A percentile compares a stretch with the other conserved stretches of the same genome.
These are phyloP conservation scores for Poeciliopsis presidionis DNA, from an alignment of 2,797 vertebrate genomes.

Conservation along the genomic window DNA sequence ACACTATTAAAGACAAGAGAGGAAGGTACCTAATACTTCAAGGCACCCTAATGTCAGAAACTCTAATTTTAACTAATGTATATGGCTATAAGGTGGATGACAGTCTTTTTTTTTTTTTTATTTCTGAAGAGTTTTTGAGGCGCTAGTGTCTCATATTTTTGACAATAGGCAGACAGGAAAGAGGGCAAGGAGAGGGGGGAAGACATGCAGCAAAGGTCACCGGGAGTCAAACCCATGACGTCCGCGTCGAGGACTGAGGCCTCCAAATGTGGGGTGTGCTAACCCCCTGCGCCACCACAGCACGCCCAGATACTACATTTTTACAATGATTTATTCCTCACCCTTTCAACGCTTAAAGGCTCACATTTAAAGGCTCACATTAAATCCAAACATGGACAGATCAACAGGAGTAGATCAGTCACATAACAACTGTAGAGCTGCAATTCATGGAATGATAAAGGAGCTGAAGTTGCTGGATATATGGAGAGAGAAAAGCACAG, in stretches of 20 bases:
- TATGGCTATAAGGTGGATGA: constrained; percentile 1
- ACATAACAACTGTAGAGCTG: background rate
- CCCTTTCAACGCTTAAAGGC: background rate
- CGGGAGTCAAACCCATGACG: too few relatives aligned
- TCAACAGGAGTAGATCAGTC: background rate
- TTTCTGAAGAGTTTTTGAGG: too few relatives aligned
- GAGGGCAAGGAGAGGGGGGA: too few relatives aligned
- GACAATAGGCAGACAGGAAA: too few relatives aligned
- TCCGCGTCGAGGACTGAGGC: too few relatives aligned
- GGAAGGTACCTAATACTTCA: background rate
- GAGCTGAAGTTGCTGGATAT: background rate
- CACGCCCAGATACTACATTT: background rate
- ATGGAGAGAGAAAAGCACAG: background rate
- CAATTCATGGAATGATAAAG: background rate
- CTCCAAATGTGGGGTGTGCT: too few relatives aligned
- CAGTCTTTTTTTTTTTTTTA: too few relatives aligned
- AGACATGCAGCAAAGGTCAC: too few relatives aligned
- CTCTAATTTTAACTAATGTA: background rate
- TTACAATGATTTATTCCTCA: background rate
- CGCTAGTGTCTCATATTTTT: too few relatives aligned
- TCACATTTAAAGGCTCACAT: background rate
- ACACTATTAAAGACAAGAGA: background rate
- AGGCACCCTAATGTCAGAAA: background rate
- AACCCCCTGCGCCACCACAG: too few relatives aligned
- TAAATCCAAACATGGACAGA: background rate